Evolutionary conservation across 2,888 invertebrate genomes (phyloP).

Genomic region (Cantharis lateralis): DNA sequence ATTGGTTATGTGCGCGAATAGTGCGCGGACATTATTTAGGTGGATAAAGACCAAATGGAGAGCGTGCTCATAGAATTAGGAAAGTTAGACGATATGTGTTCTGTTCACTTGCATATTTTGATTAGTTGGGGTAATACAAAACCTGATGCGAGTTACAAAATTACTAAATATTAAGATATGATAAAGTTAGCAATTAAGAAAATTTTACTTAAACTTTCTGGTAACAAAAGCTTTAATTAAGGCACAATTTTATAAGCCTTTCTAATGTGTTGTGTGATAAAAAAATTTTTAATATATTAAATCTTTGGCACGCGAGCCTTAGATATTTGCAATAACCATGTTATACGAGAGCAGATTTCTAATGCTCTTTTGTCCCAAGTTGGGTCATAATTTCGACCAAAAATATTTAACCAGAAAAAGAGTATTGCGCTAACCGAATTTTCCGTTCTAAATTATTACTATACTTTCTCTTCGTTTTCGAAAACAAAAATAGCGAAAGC

Average conservation of each 20-base stretch:
- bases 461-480: background rate
- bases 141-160: background rate
- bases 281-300: constrained; percentile 2
- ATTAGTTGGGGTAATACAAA: constrained; percentile 43
- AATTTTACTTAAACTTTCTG: constrained; percentile 11
- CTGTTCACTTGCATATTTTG: constrained; percentile 44
- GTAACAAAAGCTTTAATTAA: constrained; percentile 24
- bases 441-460: background rate
- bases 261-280: constrained; percentile 8
- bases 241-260: constrained; percentile 11
- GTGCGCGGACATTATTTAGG: constrained; percentile 53
- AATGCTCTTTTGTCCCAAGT: background rate
- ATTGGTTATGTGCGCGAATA: constrained; percentile 55
- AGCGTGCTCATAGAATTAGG: constrained; percentile 56
- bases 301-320: background rate
- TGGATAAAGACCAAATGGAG: constrained; percentile 52
- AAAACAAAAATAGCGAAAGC: background rate
- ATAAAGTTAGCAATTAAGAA: constrained; percentile 2
- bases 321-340: background rate
- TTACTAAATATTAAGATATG: constrained; percentile 5
- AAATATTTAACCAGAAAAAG: constrained; percentile 2
- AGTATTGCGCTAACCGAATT: background rate
- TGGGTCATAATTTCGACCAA: constrained; percentile 3
- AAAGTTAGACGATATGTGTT: constrained; percentile 55
- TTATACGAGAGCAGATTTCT: constrained; percentile 3